Conservation (phyloP, 1,140 invertebrate genomes). For the Listronotus oregonensis region DNA sequence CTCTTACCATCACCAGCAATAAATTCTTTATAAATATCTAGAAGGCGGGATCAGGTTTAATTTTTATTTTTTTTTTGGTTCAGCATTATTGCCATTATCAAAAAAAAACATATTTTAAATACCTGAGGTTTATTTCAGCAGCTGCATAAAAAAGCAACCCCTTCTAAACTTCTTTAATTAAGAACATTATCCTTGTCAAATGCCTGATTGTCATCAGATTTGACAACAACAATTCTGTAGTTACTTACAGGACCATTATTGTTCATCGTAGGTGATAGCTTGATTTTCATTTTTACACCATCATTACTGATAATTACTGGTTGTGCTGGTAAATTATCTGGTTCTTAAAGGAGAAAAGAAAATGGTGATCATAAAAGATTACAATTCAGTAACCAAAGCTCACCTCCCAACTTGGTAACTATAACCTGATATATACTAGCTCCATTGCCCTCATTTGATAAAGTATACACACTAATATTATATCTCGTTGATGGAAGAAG, state of each 20-base stretch:
- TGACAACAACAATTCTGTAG: slow-evolving; percentile 74
- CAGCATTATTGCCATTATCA: no score
- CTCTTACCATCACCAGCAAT: slow-evolving; percentile 74
- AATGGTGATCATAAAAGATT: not conserved
- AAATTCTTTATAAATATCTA: slow-evolving; percentile 67
- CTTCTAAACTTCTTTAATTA: slow-evolving; percentile 63
- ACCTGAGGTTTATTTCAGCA: slow-evolving; percentile 69
- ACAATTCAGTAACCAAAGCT: slow-evolving; percentile 7
- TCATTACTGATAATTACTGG: slow-evolving; percentile 66
- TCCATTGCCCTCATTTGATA: slow-evolving; percentile 40
- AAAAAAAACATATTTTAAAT: slow-evolving; percentile 9
- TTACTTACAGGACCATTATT: slow-evolving; percentile 74
- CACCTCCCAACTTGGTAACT: slow-evolving; percentile 48
- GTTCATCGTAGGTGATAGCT: slow-evolving; percentile 66
- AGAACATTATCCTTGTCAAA: slow-evolving; percentile 64
- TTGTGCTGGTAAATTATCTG: slow-evolving; percentile 65
- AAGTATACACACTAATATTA: slow-evolving; percentile 47
- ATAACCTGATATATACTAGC: slow-evolving; percentile 41
- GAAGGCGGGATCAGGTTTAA: not conserved
- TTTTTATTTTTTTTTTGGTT: no score
- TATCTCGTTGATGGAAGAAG: slow-evolving; percentile 49
- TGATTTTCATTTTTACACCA: slow-evolving; percentile 64
- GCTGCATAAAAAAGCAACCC: slow-evolving; percentile 79
- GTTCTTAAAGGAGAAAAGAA: slow-evolving; percentile 53
- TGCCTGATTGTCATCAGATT: slow-evolving; percentile 64